Base-by-base conservation (phyloP, 2,888 invertebrate genomes). In the Dusona sp. region DNA sequence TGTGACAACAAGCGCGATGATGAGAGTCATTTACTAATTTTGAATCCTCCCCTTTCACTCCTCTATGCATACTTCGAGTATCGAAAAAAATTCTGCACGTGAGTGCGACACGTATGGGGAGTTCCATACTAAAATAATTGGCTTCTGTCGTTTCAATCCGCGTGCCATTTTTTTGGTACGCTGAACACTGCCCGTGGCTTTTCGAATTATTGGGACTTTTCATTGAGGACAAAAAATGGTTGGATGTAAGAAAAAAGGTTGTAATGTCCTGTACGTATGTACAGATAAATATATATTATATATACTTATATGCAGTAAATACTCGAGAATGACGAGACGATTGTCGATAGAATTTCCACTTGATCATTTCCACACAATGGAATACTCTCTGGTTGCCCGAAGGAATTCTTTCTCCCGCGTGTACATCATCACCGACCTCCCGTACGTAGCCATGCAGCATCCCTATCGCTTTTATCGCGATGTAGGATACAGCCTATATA, bases 311-410 rank as follows among this genome's bases (percentile, higher is more conserved):
- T 48, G 45, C 33, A 65, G 51, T 51, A 51, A 42, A 72, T 36
- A 67, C 67, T 45, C 19, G 65, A 13, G 57, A 84, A 81, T 81
- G 73, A 80, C 78, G 77, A 70, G 73, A 86, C 77, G 65, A 70
- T 48, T 85, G 87, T 84, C 90, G 74, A 84, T 84, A 72, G 57
- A 79, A 75, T 80, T 91, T 91, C 90, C 88, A 88, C 85, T 90
- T 89, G 90, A 90, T 89, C 88, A 91, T 91, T 91, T 90, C 89
- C 89, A 89, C 90, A 90, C 90, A 90, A 90, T 91, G 89, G 89
- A 87, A 78, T 83, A 72, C 65, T 77, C 38, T 54, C 67, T 45
- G 36, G 77, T 61, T 51, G 75, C 64, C 36, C 78, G 81, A 29
- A 54, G 83, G 80, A 86, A 84, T 84, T 80, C 74, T 80, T 83